Conservation (phyloP, 1,140 invertebrate species). For the Hestina assimilis region DNA sequence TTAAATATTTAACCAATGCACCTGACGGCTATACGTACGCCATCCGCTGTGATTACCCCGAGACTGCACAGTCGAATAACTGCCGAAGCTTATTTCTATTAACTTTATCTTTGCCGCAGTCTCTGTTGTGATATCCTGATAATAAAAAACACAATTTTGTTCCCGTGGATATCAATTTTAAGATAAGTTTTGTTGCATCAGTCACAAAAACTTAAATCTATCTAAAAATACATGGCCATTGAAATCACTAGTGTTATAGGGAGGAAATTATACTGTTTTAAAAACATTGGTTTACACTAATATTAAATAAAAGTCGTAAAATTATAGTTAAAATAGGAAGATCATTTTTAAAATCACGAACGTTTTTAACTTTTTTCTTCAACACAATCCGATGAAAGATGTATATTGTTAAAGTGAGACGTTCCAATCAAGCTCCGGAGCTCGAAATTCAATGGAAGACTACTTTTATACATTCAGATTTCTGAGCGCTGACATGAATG, state of each 20-base stretch:
- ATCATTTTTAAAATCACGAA: constrained; percentile 9
- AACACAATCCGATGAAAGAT: constrained; percentile 11
- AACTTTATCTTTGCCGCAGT: constrained; percentile 14
- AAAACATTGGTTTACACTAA: no score
- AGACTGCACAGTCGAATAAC: constrained; percentile 23
- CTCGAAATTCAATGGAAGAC: constrained; percentile 24
- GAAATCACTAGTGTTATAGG: no score
- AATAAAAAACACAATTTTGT: constrained; percentile 6
- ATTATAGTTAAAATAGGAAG: background rate
- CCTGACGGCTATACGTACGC: constrained; percentile 31
- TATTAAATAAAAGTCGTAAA: background rate
- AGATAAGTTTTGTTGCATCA: no score
- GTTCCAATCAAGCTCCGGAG: constrained; percentile 21
- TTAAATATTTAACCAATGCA: constrained; percentile 37
- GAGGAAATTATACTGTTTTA: no score
- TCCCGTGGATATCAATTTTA: no score
- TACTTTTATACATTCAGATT: constrained; percentile 20
- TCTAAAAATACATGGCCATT: no score
- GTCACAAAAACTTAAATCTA: no score
- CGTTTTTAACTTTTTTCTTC: background rate
- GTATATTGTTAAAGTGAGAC: constrained; percentile 23
- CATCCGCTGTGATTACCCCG: constrained; percentile 39
- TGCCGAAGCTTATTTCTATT: constrained; percentile 23
- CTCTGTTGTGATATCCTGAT: background rate
- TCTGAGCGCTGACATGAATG: constrained; percentile 20